Base-by-base conservation (phyloP, 2,888 invertebrate species). In the Beris morrisii region DNA sequence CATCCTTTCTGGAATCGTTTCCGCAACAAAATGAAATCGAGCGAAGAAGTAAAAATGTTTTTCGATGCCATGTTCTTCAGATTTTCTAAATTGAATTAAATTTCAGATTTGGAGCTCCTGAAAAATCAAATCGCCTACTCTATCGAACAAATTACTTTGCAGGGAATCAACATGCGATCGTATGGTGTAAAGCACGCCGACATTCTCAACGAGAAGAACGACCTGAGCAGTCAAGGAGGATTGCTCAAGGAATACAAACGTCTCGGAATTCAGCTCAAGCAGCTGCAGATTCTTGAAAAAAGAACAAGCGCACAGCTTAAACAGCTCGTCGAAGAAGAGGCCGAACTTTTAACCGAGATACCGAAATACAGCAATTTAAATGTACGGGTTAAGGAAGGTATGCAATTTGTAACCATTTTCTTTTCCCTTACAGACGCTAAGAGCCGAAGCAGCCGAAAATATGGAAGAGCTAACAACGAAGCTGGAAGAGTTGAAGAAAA, bases 1-100 rank as follows among this genome's bases (percentile, higher is more conserved):
- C 92, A 72, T 82, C 85, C 15, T 93, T 93, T 74, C 83, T 92
- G 80, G 80, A 84, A 0, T 83, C 84, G 0, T 89, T 87, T 74
- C 87, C 88, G 71, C 83, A 85, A 43, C 86, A 82, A 68, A 85
- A 87, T 69, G 82, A 81, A 6, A 84, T 85, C 48, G 91, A 91
- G 78, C 78, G 84, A 69, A 84, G 86, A 11, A 87, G 86, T 73
- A 83, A 43, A 12, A 45, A 7, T 31, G 9, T 15, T 61, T 52
- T 15, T 44, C 53, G 5, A 5, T 28, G 22, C 22, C 22, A 22
- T 11, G 13, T 45, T 48, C 38, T 22, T 50, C 9, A 22, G 9
- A 12, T 28, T 53, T 2, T 3, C 7, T 53, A 28, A 22, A 15
- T 22, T 22, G 11, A 22, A 3, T 28, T 52, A 5, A 52, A 13